Percentiles rank a stretch among this genome's conserved stretches.
Conservation (phyloP, 2,797 vertebrate genomes). For the Gymnoscopelus microlampas region DNA sequence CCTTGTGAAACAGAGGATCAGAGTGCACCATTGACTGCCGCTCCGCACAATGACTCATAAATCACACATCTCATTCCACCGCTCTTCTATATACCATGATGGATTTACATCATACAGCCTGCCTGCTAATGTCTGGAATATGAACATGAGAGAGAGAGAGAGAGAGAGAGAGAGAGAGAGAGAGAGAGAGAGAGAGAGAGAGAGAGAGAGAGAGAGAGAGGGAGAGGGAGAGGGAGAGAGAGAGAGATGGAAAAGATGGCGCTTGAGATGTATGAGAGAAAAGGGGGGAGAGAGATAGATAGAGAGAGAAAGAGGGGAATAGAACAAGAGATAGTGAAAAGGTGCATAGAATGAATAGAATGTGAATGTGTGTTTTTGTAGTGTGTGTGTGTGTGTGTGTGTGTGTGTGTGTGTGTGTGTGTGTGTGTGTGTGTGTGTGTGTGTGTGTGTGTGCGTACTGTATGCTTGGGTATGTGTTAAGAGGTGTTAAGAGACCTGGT, state of each 20-base stretch:
- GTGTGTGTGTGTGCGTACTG: too few species aligned
- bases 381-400: constrained; percentile 39
- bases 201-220: too few species aligned
- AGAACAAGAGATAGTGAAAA: too few species aligned
- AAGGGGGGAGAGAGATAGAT: not conserved
- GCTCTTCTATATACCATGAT: constrained; percentile 59
- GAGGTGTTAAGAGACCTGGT: constrained; percentile 68
- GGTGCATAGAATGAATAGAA: too few species aligned
- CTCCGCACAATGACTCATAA: constrained; percentile 79
- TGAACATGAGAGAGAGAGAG: constrained; percentile 32
- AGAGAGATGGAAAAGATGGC: not conserved
- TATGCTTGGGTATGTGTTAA: constrained; percentile 58
- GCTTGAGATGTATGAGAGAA: not conserved
- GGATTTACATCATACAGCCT: constrained; percentile 68
- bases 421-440: not conserved
- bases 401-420: constrained; percentile 47
- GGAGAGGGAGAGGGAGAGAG: too few species aligned
- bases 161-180: constrained; percentile 13
- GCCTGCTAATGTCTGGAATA: constrained; percentile 65
- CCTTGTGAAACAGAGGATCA: constrained; percentile 76
- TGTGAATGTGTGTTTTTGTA: too few species aligned
- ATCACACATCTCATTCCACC: constrained; percentile 76
- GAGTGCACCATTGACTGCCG: constrained; percentile 78
- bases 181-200: too few species aligned
- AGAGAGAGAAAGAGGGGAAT: constrained; percentile 24